Percentiles rank a stretch among this genome's conserved stretches.
Evolutionary conservation across 2,797 vertebrate genomes (phyloP).

Genomic region (Sciurus vulgaris): DNA sequence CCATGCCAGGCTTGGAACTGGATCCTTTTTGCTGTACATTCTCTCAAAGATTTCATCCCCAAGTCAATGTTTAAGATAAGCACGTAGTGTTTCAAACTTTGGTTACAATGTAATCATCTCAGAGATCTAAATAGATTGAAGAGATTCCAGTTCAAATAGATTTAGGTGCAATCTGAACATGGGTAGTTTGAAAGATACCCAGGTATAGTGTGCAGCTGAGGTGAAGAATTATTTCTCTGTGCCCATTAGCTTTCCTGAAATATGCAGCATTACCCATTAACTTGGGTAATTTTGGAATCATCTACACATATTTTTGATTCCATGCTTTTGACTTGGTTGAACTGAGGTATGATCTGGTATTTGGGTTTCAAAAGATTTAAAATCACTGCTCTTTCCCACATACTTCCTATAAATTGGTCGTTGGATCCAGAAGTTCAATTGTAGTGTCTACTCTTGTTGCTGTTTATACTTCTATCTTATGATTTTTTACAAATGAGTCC

Average conservation of each 20-base stretch:
- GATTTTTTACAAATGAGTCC: neutral
- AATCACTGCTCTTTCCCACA: neutral
- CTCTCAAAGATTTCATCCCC: neutral
- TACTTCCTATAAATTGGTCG: neutral
- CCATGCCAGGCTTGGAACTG: neutral
- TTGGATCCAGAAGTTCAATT: neutral
- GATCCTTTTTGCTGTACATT: neutral
- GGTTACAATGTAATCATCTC: neutral
- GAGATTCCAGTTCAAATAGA: neutral
- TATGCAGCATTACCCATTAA: neutral
- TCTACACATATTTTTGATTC: neutral
- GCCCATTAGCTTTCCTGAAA: too few species aligned
- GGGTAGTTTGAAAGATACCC: neutral
- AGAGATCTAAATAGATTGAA: neutral
- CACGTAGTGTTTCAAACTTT: neutral
- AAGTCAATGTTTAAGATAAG: neutral
- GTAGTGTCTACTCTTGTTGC: neutral
- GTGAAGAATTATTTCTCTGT: neutral
- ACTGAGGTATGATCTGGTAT: neutral
- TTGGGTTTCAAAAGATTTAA: neutral
- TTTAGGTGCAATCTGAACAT: neutral
- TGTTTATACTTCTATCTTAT: neutral
- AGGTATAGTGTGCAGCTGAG: neutral
- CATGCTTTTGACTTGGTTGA: neutral
- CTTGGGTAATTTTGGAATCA: neutral